Base-by-base conservation (phyloP, 2,113 vertebrate species). In the Ictalurus furcatus region DNA sequence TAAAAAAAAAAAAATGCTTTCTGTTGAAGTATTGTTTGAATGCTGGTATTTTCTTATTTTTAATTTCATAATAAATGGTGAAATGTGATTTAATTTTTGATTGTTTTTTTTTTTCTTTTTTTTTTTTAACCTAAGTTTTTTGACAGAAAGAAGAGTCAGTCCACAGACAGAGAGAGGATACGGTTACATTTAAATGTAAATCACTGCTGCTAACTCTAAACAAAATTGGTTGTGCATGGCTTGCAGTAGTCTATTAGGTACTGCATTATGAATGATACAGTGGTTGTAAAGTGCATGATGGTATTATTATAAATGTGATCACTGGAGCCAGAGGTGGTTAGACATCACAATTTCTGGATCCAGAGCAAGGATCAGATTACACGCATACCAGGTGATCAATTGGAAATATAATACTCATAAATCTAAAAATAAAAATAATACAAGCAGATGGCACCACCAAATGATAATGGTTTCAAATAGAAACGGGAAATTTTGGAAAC, bases 31-130 rank as follows among this genome's bases (percentile, higher is more conserved):
- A 94, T 95, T 95, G 95, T 95, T 95, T 95, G 91, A 96, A 95
- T 94, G 93, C 91, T 95, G 94, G 92, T 94, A 94, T 94, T 95
- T 58, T 91, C 91, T 92, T 90, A 93, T 95, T 95, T 95, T 94
- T 94, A 93, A 95, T 96, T 96, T 96, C 94, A 94, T 95, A 96
- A 96, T 96, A 96, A 96, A 96, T 96, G 95, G 95, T 95, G 94
- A 91, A 94, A 96, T 95, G 93, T 91, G 91, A 94, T 92, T 76
- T 89, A 92, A 86, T 92, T 92, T 91, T 92, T 93, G 90, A 91
- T 93, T 91, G 92, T 92, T 94, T 93, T 93, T 93, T 48, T 48
- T 93, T 91, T 37, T 79, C 59, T 59, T 37, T 13, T 61, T 61
- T 40, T 0, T 40, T 34, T 44, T 59, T 34, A 82, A 21, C 78